phyloP scores from a whole-genome alignment of 2,797 vertebrate genomes.

The Myotis daubentonii region DNA sequence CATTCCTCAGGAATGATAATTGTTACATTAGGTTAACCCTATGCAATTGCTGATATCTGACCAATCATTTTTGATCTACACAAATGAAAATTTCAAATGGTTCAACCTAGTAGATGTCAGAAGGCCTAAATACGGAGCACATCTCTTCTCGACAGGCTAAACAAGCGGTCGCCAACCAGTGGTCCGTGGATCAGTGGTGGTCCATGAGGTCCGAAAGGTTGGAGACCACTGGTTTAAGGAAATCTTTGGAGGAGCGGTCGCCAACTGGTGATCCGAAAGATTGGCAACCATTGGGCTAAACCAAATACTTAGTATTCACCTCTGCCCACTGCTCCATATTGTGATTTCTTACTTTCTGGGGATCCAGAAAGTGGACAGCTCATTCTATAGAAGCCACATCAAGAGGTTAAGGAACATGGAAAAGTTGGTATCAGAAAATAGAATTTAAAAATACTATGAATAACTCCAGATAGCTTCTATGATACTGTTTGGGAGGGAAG shows the following conservation, averaged over 20 bases:
- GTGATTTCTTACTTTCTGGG: not conserved
- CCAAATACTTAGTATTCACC: not conserved
- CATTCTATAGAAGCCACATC: not conserved
- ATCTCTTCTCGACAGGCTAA: not conserved
- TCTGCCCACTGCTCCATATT: not conserved
- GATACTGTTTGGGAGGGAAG: not conserved
- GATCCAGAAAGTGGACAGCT: not conserved
- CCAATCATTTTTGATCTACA: not conserved
- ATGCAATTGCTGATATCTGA: not conserved
- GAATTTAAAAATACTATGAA: not conserved
- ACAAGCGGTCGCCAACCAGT: too few species aligned
- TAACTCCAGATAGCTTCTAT: not conserved
- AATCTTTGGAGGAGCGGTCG: too few species aligned
- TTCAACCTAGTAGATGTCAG: not conserved
- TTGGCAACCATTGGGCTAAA: not conserved
- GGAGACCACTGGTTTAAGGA: too few species aligned
- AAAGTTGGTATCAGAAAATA: not conserved
- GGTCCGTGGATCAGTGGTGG: too few species aligned
- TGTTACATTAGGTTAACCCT: not conserved
- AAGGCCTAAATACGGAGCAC: not conserved
- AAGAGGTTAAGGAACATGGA: not conserved
- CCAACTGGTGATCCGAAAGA: too few species aligned
- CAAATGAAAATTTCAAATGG: not conserved
- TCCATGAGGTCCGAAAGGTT: too few species aligned
- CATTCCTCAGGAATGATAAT: not conserved